phyloP scores from a whole-genome alignment of 2,888 invertebrate species.

The Torymus auratus region DNA sequence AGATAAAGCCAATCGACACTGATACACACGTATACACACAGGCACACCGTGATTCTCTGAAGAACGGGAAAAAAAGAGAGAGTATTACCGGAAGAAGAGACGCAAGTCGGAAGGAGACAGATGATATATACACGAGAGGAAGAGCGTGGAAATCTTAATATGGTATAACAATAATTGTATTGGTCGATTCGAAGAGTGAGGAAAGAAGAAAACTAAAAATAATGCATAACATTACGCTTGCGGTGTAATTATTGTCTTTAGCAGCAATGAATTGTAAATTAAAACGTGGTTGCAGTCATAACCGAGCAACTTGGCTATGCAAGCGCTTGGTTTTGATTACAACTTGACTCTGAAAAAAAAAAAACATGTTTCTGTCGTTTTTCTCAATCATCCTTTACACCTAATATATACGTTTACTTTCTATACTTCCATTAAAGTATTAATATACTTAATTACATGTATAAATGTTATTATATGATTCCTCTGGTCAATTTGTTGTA shows the following conservation, averaged over 20 bases:
- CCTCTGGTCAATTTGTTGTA: slow-evolving; percentile 43
- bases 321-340: slow-evolving; percentile 61
- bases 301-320: slow-evolving; percentile 51
- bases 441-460: slow-evolving; percentile 37
- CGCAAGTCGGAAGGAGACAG: background rate
- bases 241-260: slow-evolving; percentile 64
- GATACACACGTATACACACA: slow-evolving; percentile 25
- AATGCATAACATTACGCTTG: slow-evolving; percentile 62
- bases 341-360: slow-evolving; percentile 59
- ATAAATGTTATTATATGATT: background rate
- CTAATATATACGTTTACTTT: background rate
- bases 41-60: slow-evolving; percentile 29
- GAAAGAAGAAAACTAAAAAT: slow-evolving; percentile 54
- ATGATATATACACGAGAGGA: slow-evolving; percentile 36
- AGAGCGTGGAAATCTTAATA: slow-evolving; percentile 31
- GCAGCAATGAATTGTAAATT: slow-evolving; percentile 65
- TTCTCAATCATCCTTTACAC: slow-evolving; percentile 27
- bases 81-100: background rate
- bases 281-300: slow-evolving; percentile 60
- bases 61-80: background rate
- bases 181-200: slow-evolving; percentile 36
- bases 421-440: background rate
- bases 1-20: slow-evolving; percentile 26
- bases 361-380: slow-evolving; percentile 16
- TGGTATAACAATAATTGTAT: slow-evolving; percentile 49